These are phyloP conservation scores for Telmatochromis sp. DNA, from an alignment of 2,113 vertebrate species.

Conservation along the genomic window DNA sequence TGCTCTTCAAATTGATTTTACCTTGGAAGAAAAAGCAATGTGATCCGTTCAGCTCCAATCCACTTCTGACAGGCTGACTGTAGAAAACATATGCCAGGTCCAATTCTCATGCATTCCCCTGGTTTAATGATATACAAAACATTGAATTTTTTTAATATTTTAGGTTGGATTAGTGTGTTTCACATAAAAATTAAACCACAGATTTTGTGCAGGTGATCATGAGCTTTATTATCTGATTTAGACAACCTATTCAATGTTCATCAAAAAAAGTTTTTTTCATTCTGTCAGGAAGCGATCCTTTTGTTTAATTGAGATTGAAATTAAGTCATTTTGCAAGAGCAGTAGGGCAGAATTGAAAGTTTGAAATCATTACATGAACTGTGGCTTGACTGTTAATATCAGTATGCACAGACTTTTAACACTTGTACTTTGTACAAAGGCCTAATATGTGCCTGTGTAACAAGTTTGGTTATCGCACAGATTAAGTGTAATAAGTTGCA, in stretches of 20 bases:
- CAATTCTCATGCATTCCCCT: neutral
- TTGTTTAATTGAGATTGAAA: neutral
- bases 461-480: neutral
- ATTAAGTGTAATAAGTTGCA: neutral
- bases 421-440: neutral
- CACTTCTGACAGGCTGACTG: neutral
- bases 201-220: neutral
- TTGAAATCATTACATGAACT: neutral
- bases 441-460: neutral
- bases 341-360: neutral
- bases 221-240: neutral
- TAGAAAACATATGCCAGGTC: neutral
- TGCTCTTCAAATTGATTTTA: slow-evolving; percentile 39
- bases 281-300: neutral
- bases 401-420: neutral
- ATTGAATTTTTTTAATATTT: neutral
- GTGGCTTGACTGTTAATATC: neutral
- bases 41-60: slow-evolving; percentile 16
- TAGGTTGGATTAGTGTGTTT: neutral
- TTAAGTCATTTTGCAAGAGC: neutral
- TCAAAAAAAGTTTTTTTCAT: neutral
- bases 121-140: neutral
- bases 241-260: neutral
- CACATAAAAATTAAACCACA: neutral
- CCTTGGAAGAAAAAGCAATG: slow-evolving; percentile 17